A percentile compares a stretch with the other conserved stretches of the same genome.
These are phyloP conservation scores for Nixonia krombeini DNA, from an alignment of 1,140 invertebrate species.

Conservation along the genomic window DNA sequence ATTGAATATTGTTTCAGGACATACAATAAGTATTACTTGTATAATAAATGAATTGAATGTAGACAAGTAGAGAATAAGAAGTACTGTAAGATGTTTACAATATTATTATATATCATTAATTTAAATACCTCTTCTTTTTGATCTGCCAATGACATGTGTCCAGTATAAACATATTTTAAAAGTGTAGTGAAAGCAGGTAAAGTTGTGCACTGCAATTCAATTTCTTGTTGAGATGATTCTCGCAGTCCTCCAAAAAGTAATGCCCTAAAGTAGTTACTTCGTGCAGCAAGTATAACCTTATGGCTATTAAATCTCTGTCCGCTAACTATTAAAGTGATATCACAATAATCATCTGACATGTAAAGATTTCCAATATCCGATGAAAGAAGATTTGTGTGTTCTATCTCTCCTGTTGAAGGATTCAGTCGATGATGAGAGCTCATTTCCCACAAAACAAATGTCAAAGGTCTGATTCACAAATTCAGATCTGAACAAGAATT, in stretches of 20 bases:
- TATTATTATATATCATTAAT: not conserved
- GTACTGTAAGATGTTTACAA: not conserved
- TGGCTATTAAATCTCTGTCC: conserved; percentile 88
- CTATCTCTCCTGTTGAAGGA: conserved; percentile 56
- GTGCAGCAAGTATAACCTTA: conserved; percentile 90
- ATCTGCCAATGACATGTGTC: conserved; percentile 86
- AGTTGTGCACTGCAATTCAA: conserved; percentile 89
- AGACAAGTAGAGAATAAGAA: not conserved
- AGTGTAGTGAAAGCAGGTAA: conserved; percentile 90
- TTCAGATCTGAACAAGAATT: no score
- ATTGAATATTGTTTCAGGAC: no score
- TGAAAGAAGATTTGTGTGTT: conserved; percentile 72
- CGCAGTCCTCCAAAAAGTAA: conserved; percentile 92
- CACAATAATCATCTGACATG: conserved; percentile 90
- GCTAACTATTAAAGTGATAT: conserved; percentile 91
- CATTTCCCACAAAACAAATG: no score
- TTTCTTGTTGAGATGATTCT: conserved; percentile 85
- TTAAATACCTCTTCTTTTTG: conserved; percentile 75
- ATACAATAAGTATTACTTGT: no score
- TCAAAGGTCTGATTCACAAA: no score
- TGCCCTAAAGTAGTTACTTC: conserved; percentile 95
- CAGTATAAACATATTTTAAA: conserved; percentile 96
- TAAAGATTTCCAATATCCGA: conserved; percentile 87
- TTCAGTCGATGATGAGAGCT: conserved; percentile 59
- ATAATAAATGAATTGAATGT: no score